Percentiles rank a stretch among this genome's conserved stretches.
These are phyloP conservation scores for Ataeniobius toweri DNA, from an alignment of 2,797 vertebrate species.

Conservation along the genomic window DNA sequence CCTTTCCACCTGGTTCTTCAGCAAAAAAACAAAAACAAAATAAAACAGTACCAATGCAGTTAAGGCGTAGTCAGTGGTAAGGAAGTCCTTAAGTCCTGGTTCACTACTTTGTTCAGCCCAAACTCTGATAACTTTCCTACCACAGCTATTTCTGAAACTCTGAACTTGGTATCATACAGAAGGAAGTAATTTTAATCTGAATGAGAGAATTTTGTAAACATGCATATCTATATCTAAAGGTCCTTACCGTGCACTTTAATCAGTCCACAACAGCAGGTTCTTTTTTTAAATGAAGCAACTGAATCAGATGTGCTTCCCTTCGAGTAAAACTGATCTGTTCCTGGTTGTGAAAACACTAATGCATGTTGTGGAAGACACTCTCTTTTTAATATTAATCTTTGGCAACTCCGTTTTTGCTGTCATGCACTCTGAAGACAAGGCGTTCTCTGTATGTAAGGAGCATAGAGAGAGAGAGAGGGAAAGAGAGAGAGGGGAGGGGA, in stretches of 20 bases:
- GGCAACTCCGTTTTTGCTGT: constrained; percentile 62
- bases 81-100: not conserved
- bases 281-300: constrained; percentile 5
- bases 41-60: not conserved
- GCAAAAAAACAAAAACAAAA: not conserved
- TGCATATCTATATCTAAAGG: not conserved
- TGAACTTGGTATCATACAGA: not conserved
- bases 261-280: constrained; percentile 17
- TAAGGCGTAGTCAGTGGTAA: not conserved
- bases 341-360: constrained; percentile 19
- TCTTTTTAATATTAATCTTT: constrained; percentile 35
- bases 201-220: not conserved
- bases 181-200: not conserved
- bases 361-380: constrained; percentile 45
- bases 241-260: constrained; percentile 49
- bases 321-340: constrained; percentile 12
- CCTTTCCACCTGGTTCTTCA: not conserved
- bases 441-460: constrained; percentile 50
- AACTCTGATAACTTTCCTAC: not conserved
- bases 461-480: not conserved
- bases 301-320: constrained; percentile 8
- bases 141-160: not conserved
- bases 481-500: constrained; percentile 4
- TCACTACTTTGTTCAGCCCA: not conserved
- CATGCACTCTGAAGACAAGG: constrained; percentile 55